Conservation (phyloP, 2,888 invertebrate genomes). For the Protula sp. region DNA sequence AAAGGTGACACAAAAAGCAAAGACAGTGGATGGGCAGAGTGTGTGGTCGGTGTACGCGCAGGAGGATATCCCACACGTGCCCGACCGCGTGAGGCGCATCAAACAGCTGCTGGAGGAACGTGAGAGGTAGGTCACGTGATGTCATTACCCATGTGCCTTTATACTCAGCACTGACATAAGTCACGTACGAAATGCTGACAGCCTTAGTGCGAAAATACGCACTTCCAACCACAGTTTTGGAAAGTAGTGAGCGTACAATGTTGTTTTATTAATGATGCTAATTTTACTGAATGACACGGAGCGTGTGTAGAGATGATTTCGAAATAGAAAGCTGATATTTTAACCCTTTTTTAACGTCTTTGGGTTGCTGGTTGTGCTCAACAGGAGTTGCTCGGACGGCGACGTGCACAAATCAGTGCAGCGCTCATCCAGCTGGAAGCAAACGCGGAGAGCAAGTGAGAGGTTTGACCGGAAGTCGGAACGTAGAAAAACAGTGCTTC, state of each 20-base stretch:
- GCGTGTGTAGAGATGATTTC: too few relatives aligned
- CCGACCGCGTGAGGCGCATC: conserved; percentile 64
- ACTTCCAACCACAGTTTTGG: too few relatives aligned
- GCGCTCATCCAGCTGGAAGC: conserved; percentile 42
- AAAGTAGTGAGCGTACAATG: too few relatives aligned
- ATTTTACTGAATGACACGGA: too few relatives aligned
- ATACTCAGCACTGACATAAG: not conserved
- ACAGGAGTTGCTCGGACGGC: conserved; percentile 10
- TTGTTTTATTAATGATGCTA: conserved; percentile 1
- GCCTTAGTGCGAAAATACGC: not conserved
- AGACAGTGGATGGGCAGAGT: not conserved
- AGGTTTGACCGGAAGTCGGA: conserved; percentile 29
- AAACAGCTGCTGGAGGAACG: conserved; percentile 64
- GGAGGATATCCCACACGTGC: conserved; percentile 64
- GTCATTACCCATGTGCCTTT: not conserved
- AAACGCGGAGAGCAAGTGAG: too few relatives aligned
- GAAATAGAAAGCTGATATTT: too few relatives aligned
- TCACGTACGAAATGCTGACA: not conserved
- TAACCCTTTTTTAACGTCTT: too few relatives aligned
- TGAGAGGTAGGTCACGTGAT: conserved; percentile 25
- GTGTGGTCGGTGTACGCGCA: conserved; percentile 14
- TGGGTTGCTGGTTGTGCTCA: too few relatives aligned
- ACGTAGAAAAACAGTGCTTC: conserved; percentile 39
- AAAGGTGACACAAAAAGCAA: not conserved
- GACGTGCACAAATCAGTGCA: conserved; percentile 27